phyloP scores from a whole-genome alignment of 2,113 vertebrate species.

The Dipodomys spectabilis region DNA sequence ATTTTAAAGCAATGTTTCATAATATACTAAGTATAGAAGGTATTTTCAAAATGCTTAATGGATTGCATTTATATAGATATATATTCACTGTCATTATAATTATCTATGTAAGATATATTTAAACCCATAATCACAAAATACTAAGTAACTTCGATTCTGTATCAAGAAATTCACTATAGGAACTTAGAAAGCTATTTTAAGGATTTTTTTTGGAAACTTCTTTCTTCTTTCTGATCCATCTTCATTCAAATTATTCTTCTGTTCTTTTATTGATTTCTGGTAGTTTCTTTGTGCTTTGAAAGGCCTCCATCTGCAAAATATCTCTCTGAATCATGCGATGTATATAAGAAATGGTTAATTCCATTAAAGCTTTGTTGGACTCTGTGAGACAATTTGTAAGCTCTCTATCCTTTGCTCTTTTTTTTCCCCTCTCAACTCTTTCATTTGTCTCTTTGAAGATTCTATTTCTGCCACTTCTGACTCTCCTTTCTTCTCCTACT shows the following conservation, averaged over 20 bases:
- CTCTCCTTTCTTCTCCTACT: neutral
- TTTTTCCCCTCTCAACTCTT: neutral
- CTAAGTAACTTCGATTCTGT: neutral
- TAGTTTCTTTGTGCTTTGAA: neutral
- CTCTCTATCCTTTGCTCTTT: neutral
- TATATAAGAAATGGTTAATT: slow-evolving; percentile 9
- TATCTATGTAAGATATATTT: neutral
- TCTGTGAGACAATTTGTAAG: neutral
- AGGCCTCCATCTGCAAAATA: neutral
- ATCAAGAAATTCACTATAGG: neutral
- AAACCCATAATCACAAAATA: neutral
- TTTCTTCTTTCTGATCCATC: neutral
- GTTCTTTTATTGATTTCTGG: slow-evolving; percentile 1
- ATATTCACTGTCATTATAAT: neutral
- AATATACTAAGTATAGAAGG: neutral
- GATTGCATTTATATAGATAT: neutral
- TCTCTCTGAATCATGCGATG: neutral
- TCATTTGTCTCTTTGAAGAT: slow-evolving; percentile 26
- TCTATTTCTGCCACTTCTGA: neutral
- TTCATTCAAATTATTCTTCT: slow-evolving; percentile 44
- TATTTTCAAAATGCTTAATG: neutral
- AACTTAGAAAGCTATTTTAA: neutral
- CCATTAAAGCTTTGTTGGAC: neutral
- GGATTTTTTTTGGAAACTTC: neutral
- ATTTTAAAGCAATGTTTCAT: neutral